phyloP scores from a whole-genome alignment of 2,113 vertebrate genomes.

The Cricetomys ansorgei region DNA sequence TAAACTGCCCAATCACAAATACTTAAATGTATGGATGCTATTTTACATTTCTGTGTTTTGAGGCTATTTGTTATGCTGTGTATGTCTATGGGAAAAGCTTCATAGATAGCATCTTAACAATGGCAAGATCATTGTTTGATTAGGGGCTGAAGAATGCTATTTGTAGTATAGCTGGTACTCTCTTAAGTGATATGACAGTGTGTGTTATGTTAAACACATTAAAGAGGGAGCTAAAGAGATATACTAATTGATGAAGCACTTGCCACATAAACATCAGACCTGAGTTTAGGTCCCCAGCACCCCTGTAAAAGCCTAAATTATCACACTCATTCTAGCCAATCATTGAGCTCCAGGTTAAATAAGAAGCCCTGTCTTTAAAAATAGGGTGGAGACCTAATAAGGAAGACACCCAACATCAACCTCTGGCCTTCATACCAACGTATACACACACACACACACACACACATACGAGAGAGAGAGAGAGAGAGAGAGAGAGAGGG shows the following conservation, averaged over 20 bases:
- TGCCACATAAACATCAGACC: too few relatives aligned
- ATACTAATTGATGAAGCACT: background rate
- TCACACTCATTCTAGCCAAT: background rate
- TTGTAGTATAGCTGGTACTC: background rate
- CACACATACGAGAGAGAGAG: background rate
- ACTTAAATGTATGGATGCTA: background rate
- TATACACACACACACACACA: too few relatives aligned
- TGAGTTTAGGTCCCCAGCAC: background rate
- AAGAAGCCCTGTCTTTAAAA: background rate
- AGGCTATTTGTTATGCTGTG: constrained; percentile 20
- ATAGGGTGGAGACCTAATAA: background rate
- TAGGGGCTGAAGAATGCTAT: background rate
- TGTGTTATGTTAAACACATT: background rate
- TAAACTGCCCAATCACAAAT: background rate
- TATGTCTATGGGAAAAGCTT: background rate
- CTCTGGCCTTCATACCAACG: background rate
- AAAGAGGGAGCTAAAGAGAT: background rate
- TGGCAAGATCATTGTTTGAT: constrained; percentile 1
- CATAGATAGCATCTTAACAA: background rate
- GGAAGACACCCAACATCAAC: background rate
- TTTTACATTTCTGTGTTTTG: background rate
- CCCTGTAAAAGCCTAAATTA: background rate
- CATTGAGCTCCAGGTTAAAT: background rate
- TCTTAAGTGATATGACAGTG: background rate
- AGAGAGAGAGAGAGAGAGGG: background rate